Evolutionary conservation across 2,888 invertebrate genomes (phyloP).

Genomic region (Osedax fenrisi): DNA sequence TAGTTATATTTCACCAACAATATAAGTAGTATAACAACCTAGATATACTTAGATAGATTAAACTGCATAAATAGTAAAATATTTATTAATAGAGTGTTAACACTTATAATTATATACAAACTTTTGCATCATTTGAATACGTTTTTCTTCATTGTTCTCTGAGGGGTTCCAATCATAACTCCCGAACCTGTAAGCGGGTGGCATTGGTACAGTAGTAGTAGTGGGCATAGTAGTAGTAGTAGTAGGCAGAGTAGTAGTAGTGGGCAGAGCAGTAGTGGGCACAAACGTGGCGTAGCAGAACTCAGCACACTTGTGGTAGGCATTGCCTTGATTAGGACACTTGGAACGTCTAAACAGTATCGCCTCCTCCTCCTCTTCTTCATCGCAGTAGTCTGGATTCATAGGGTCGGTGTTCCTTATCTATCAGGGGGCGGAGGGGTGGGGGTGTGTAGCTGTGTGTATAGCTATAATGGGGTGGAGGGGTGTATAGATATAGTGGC

Average conservation of each 20-base stretch:
- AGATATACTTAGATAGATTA: neutral
- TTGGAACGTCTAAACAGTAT: neutral
- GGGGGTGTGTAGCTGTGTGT: too few species aligned
- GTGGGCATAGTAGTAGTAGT: neutral
- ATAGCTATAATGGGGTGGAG: too few species aligned
- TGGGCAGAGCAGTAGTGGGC: neutral
- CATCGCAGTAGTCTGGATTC: neutral
- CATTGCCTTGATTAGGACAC: neutral
- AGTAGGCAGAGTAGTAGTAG: neutral
- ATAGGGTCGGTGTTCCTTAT: neutral
- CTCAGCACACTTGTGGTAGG: neutral
- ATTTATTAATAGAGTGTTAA: neutral
- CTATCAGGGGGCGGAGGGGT: too few species aligned
- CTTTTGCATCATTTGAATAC: neutral
- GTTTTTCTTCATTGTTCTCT: neutral
- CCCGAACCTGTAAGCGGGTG: neutral
- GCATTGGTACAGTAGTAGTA: neutral
- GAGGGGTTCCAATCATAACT: neutral
- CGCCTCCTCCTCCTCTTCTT: too few species aligned
- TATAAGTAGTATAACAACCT: too few species aligned
- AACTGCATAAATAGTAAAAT: neutral
- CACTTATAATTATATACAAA: too few species aligned
- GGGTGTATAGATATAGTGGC: too few species aligned
- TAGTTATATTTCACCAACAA: too few species aligned
- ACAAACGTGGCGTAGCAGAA: neutral